Evolutionary conservation across 2,113 vertebrate genomes (phyloP).

Genomic region (Osmerus mordax): DNA sequence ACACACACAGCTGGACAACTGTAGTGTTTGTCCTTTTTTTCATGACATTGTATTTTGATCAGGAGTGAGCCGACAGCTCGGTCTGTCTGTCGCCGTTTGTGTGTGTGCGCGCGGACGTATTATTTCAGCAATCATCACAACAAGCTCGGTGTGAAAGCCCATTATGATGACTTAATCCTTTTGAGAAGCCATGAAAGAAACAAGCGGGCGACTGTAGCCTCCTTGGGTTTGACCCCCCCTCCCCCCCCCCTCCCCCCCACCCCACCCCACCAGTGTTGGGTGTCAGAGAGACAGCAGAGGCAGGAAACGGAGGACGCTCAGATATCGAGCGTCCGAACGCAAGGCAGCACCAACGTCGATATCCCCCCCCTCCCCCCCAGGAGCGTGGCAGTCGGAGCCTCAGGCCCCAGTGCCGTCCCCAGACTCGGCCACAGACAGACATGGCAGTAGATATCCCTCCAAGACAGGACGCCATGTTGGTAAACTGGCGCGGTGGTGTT

Average conservation of each 20-base stretch:
- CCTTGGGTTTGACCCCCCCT: no score
- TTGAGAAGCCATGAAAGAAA: neutral
- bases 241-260: neutral
- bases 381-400: no score
- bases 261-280: slow-evolving; percentile 21
- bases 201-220: neutral
- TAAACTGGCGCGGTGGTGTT: slow-evolving; percentile 42
- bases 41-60: no score
- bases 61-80: no score
- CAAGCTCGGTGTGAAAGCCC: slow-evolving; percentile 16
- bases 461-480: slow-evolving; percentile 42
- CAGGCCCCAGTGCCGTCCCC: no score
- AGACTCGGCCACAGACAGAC: slow-evolving; percentile 26
- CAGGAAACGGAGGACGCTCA: slow-evolving; percentile 58
- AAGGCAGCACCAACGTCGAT: slow-evolving; percentile 64
- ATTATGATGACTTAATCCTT: slow-evolving; percentile 7
- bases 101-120: neutral
- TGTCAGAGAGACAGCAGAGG: slow-evolving; percentile 49
- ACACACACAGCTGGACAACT: slow-evolving; percentile 29
- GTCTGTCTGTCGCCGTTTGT: neutral
- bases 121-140: slow-evolving; percentile 7
- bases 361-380: slow-evolving; percentile 20
- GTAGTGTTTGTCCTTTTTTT: no score
- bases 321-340: slow-evolving; percentile 53
- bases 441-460: neutral